Percentiles rank a stretch among this genome's conserved stretches.
Evolutionary conservation across 1,140 invertebrate species (phyloP).

Genomic region (Caenorhabditis tropicalis): DNA sequence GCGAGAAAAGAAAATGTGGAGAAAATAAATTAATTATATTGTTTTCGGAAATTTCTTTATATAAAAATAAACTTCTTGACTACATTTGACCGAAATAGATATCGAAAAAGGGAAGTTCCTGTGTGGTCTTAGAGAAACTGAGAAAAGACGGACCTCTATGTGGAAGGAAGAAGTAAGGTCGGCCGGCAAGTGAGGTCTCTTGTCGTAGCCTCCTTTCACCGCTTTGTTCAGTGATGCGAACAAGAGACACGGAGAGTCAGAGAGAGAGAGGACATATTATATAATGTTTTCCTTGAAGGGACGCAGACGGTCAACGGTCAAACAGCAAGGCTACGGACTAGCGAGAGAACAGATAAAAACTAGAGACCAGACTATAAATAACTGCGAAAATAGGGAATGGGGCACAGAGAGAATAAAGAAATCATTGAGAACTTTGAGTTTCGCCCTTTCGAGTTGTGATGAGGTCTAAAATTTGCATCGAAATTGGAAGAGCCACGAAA

Average conservation of each 20-base stretch:
- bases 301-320: slow-evolving; percentile 38
- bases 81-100: too few relatives aligned
- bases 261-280: neutral
- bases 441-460: neutral
- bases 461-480: too few relatives aligned
- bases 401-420: neutral
- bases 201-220: slow-evolving; percentile 1
- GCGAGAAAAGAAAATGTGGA: too few relatives aligned
- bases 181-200: neutral
- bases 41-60: neutral
- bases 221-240: slow-evolving; percentile 31
- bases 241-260: neutral
- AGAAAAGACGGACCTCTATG: neutral
- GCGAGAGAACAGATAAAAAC: neutral
- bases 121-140: neutral
- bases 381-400: neutral
- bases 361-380: slow-evolving; percentile 20
- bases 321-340: slow-evolving; percentile 8
- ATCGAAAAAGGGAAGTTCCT: neutral
- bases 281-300: neutral
- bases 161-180: slow-evolving; percentile 8
- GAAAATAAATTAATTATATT: neutral
- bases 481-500: too few relatives aligned
- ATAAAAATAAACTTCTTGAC: too few relatives aligned
- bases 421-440: slow-evolving; percentile 4